Evolutionary conservation across 2,113 vertebrate species (phyloP), one percentile per base, ranked within the genome.

Genomic region (Pagrus major): DNA sequence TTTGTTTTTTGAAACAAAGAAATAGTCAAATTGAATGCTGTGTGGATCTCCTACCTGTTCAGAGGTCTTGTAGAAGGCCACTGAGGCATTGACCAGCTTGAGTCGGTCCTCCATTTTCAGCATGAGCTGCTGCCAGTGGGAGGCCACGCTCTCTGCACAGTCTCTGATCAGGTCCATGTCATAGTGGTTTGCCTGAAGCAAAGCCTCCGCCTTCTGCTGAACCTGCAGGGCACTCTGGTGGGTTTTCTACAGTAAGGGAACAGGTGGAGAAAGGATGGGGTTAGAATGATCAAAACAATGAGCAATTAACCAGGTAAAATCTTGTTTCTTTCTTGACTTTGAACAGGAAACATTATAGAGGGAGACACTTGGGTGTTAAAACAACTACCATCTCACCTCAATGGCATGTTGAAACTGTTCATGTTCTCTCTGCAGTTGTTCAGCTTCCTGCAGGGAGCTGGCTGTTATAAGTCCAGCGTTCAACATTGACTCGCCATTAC

Each of bases 381-480:
- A 42, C 1, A 49, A n/a, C 58, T 25, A 6, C 10, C 0, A 8
- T 37, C 82, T 80, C 91, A 99, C 98, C 97, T 99, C 98, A 23
- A 99, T 99, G 74, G 98, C 98, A 2, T 99, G 98, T 83, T 99
- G 98, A 89, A 99, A 99, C 87, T 99, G 98, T 76, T 99, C 98
- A 0, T 99, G 98, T 31, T 99, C 98, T 75, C 97, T 94, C 94
- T 99, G 98, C 49, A 99, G 95, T 79, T 99, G 98, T 37, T 99
- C 98, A 0, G 98, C 98, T 83, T 99, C 98, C 89, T 99, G 98
- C 55, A 99, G 92, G 1, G 98, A 99, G 89, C 98, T 99, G 70
- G 98, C 98, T 1, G 98, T 99, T 91, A 99, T 99, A 5, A 99
- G 93, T 4, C 98, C 97, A 0, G 98, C 98, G 2, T 99, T 99